Evolutionary conservation across 2,113 vertebrate species (phyloP).

Genomic region (Anoplopoma fimbria): DNA sequence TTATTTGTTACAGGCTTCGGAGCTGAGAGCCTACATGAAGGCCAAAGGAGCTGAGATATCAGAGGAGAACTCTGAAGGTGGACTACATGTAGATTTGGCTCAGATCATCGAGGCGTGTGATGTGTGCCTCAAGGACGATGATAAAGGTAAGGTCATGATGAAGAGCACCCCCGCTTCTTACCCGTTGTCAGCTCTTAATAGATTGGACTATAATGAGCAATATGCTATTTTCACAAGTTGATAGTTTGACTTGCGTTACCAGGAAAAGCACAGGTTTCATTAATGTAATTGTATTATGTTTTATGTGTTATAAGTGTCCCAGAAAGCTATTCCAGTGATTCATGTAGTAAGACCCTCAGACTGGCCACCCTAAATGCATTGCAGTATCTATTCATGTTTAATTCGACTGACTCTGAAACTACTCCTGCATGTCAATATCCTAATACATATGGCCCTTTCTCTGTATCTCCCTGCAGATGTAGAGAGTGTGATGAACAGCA

Average conservation of each 20-base stretch:
- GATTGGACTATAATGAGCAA: not conserved
- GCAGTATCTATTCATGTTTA: not conserved
- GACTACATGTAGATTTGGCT: constrained; percentile 94
- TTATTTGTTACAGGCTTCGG: constrained; percentile 85
- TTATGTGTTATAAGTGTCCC: not conserved
- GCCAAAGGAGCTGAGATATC: constrained; percentile 97
- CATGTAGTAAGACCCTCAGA: not conserved
- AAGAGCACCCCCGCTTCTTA: not conserved
- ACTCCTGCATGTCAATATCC: not conserved
- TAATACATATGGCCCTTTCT: not conserved
- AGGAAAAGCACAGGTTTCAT: not conserved
- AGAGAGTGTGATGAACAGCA: constrained; percentile 98
- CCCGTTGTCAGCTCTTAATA: fast-evolving
- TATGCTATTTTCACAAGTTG: not conserved
- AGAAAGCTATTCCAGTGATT: not conserved
- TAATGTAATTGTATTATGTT: not conserved
- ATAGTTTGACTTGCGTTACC: not conserved
- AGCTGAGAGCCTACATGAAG: constrained; percentile 94
- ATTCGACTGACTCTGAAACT: not conserved
- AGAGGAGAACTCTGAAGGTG: constrained; percentile 95
- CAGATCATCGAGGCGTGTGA: constrained; percentile 98
- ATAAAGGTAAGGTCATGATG: constrained; percentile 90
- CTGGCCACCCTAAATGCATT: not conserved
- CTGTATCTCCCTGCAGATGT: constrained; percentile 85
- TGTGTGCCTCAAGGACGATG: constrained; percentile 95